These are phyloP conservation scores for Julus scandinavius DNA, from an alignment of 2,888 invertebrate species.

Conservation along the genomic window DNA sequence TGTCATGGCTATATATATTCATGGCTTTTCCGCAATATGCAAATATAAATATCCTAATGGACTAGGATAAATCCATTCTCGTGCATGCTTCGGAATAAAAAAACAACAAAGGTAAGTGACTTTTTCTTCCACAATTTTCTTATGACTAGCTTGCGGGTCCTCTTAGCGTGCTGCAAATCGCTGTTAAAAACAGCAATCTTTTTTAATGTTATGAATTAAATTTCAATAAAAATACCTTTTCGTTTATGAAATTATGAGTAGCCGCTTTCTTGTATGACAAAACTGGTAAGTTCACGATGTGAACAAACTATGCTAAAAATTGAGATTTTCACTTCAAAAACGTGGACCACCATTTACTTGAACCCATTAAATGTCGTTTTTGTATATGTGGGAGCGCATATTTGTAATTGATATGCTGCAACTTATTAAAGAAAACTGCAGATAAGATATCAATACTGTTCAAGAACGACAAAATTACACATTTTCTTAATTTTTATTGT, in stretches of 20 bases:
- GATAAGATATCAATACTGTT: no score
- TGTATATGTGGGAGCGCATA: not conserved
- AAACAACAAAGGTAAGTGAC: conserved; percentile 6
- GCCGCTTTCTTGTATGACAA: conserved; percentile 17
- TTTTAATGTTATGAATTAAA: not conserved
- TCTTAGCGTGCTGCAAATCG: not conserved
- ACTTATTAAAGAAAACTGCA: no score
- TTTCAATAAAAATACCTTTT: conserved; percentile 34
- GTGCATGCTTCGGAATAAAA: not conserved
- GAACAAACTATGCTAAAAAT: not conserved
- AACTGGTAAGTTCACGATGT: not conserved
- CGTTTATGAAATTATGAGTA: not conserved
- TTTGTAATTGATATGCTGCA: not conserved
- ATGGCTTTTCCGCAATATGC: not conserved
- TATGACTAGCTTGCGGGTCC: not conserved
- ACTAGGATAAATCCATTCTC: not conserved
- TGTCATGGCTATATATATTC: no score
- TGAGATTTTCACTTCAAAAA: not conserved
- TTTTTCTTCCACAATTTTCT: not conserved
- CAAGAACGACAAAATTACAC: no score
- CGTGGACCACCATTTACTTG: not conserved
- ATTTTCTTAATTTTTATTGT: no score
- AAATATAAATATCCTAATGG: not conserved
- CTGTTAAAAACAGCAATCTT: not conserved
- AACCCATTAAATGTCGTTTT: not conserved